These are phyloP conservation scores for Dusona sp. DNA, from an alignment of 2,888 invertebrate genomes.

Conservation along the genomic window DNA sequence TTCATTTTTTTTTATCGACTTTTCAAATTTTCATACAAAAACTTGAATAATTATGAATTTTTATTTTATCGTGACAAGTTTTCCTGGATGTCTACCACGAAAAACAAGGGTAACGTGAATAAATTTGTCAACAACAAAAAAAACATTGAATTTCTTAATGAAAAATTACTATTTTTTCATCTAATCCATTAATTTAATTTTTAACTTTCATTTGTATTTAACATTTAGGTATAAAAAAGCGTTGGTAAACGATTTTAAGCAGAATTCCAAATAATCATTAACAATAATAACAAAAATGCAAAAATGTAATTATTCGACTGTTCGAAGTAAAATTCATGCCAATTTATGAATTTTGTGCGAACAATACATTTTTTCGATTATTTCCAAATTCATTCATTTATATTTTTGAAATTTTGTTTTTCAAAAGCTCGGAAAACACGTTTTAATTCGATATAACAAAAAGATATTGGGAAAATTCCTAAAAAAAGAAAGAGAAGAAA, in stretches of 20 bases:
- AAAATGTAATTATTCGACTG: too few species aligned
- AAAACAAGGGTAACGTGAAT: background rate
- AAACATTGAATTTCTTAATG: background rate
- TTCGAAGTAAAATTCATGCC: too few species aligned
- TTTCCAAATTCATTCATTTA: too few species aligned
- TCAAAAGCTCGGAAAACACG: background rate
- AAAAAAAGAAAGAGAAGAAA: background rate
- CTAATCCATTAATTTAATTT: background rate
- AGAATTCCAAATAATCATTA: background rate
- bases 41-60: background rate
- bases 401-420: too few species aligned
- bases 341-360: too few species aligned
- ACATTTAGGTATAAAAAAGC: too few species aligned
- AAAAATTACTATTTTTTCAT: background rate
- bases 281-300: too few species aligned
- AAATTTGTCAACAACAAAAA: background rate
- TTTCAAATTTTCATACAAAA: background rate
- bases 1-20: background rate
- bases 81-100: background rate
- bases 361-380: too few species aligned
- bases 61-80: conserved; percentile 4
- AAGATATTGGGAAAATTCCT: background rate
- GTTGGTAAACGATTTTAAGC: too few species aligned
- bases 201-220: too few species aligned
- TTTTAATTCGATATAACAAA: background rate